Evolutionary conservation across 2,113 vertebrate genomes (phyloP).

Genomic region (Terrapene triunguis): DNA sequence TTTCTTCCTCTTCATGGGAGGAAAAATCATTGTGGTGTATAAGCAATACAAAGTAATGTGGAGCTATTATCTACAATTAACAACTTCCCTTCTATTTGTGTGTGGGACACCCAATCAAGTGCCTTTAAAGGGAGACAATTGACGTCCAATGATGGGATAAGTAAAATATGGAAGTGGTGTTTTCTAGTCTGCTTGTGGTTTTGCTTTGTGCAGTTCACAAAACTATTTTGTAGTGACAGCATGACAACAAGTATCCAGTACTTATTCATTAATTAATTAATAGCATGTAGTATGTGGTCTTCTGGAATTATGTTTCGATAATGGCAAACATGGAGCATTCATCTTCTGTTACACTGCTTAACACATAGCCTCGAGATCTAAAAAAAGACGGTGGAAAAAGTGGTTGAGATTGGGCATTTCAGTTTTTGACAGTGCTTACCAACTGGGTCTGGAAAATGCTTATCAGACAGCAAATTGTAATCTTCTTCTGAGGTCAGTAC

Average conservation of each 20-base stretch:
- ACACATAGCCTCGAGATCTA: background rate
- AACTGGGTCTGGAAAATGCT: slow-evolving; percentile 86
- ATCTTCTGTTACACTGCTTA: background rate
- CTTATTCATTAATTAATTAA: background rate
- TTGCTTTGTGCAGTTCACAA: slow-evolving; percentile 34
- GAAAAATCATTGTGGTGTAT: slow-evolving; percentile 28
- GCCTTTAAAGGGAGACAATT: slow-evolving; percentile 57
- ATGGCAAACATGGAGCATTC: background rate
- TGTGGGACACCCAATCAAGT: slow-evolving; percentile 3
- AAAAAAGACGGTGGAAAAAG: background rate
- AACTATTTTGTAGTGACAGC: background rate
- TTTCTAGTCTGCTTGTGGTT: slow-evolving; percentile 32
- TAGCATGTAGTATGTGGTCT: background rate
- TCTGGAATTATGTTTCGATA: background rate
- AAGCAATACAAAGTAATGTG: slow-evolving; percentile 46
- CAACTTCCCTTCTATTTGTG: slow-evolving; percentile 64
- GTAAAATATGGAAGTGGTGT: slow-evolving; percentile 55
- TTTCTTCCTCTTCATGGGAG: slow-evolving; percentile 4
- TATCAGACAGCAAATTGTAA: slow-evolving; percentile 89
- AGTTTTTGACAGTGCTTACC: slow-evolving; percentile 78
- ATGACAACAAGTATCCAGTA: background rate
- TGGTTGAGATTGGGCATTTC: background rate
- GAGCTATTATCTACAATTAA: slow-evolving; percentile 58
- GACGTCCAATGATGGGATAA: slow-evolving; percentile 70
- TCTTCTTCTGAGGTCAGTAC: slow-evolving; percentile 87